Base-by-base conservation (phyloP, 35 echinoderm and acorn worm species). In the Apostichopus californicus region DNA sequence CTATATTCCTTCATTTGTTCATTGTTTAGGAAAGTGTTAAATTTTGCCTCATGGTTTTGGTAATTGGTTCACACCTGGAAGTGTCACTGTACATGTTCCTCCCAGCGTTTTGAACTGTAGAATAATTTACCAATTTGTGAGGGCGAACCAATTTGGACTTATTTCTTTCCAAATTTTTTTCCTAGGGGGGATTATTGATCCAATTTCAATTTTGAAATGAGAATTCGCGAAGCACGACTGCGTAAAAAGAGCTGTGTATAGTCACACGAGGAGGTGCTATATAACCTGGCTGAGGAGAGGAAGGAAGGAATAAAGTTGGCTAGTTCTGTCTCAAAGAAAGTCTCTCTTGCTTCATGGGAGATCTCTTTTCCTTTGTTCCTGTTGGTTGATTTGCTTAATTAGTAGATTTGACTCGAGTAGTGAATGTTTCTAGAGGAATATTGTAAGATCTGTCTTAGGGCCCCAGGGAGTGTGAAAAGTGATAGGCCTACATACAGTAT, bases 51-150 rank as follows among this genome's bases (percentile, higher is more conserved):
- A 68, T 68, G 64, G 64, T 68, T 68, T 68, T 18, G 18, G 64
- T 68, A 68, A 68, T 68, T 68, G 64, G 64, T 68, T 68, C 64
- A 68, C 64, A 68, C 64, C 64, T 68, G 64, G 64, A 68, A 68
- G 64, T 68, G 64, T 11, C 11, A 68, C 64, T 68, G 64, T 5
- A 68, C 18, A 11, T 18, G 9, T 68, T 14, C 11, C 64, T 68
- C 9, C 64, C 64, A 68, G 64, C 11, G 2, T 46, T 46, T 46
- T 46, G 34, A 46, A 46, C 34, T 46, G 34, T 3, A 46, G 34
- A 46, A 46, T 46, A 46, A 46, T 46, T 46, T 46, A 46, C 34
- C 34, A 4, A 46, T 46, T 46, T 2, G 34, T 46, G 34, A 4
- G 34, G 34, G 34, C 34, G 34, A 46, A 46, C 34, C 34, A 46